Base-by-base conservation (phyloP, 1,140 invertebrate genomes). In the Schlechtendalia chinensis region DNA sequence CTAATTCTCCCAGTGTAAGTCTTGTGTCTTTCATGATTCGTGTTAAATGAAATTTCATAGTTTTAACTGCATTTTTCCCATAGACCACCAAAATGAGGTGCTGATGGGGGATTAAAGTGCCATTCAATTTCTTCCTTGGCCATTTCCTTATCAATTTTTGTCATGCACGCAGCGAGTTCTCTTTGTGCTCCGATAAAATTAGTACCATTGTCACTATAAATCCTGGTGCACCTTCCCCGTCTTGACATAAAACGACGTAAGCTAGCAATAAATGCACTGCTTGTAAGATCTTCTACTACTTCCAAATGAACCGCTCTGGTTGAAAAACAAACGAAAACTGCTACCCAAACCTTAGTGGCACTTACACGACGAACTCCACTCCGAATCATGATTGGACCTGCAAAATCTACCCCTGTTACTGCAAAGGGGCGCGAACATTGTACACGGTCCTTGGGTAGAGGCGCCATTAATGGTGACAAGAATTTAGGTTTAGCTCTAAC, bases 61-160 rank as follows among this genome's bases (percentile, higher is more conserved):
- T 82, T 65, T 83, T 83, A 2, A 86, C 84, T 22, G 53, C 82
- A 45, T n/a, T 82, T 79, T 72, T 86, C 85, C 83, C 83, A 84
- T 17, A 83, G 53, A 50, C 84, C 85, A n/a, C 39, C 65, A 12
- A 67, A 67, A 22, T 67, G 39, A 5, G 39, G 65, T 1, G 65
- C 39, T 1, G 65, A 22, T 50, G 65, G 65, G 1, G 45, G 65
- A 16, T 47, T 69, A 16, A 69, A 69, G 11, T 22, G n/a, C 65
- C 65, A 69, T 24, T 47, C 45, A 5, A 69, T 69, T 5, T 39
- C 39, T 22, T 47, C 39, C 1, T 67, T 19, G 1, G 65, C 65
- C 14, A 69, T 47, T 14, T 5, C 5, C 5, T 12, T 1, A 24
- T 16, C 65, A 1, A 50, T 24, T 5, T 14, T 14, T 2, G 0